These are phyloP conservation scores for Scaptomyza hsui DNA, from an alignment of 1,140 invertebrate genomes.

Conservation along the genomic window DNA sequence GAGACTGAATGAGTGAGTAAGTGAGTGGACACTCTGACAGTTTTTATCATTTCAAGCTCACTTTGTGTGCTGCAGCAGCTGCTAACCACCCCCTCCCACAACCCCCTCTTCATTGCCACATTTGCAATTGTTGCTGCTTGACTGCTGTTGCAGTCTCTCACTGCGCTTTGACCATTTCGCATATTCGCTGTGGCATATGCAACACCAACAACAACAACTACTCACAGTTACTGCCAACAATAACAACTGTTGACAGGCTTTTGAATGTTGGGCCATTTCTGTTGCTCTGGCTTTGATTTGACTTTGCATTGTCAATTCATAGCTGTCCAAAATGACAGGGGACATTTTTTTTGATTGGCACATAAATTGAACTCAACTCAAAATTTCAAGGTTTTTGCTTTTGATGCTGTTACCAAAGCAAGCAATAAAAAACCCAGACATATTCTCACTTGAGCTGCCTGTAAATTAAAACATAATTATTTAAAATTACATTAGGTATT, in stretches of 20 bases:
- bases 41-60: constrained; percentile 64
- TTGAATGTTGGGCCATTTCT: constrained; percentile 32
- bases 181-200: constrained; percentile 38
- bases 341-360: background rate
- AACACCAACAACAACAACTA: constrained; percentile 12
- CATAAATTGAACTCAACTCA: no score
- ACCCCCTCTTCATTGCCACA: constrained; percentile 52
- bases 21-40: constrained; percentile 67
- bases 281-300: constrained; percentile 61
- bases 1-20: constrained; percentile 21
- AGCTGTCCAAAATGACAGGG: constrained; percentile 16
- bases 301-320: constrained; percentile 66
- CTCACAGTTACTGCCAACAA: constrained; percentile 15
- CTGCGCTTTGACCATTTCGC: constrained; percentile 30
- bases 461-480: background rate
- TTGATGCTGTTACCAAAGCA: no score
- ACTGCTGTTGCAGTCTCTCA: constrained; percentile 6
- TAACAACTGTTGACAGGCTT: constrained; percentile 57
- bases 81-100: background rate
- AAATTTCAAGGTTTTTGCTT: no score
- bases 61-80: constrained; percentile 29
- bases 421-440: no score
- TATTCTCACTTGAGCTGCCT: background rate
- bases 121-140: constrained; percentile 59
- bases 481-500: background rate